Conservation (phyloP, 37 sponge, comb jelly and placozoan genomes). For the Dysidea cf. avara region DNA sequence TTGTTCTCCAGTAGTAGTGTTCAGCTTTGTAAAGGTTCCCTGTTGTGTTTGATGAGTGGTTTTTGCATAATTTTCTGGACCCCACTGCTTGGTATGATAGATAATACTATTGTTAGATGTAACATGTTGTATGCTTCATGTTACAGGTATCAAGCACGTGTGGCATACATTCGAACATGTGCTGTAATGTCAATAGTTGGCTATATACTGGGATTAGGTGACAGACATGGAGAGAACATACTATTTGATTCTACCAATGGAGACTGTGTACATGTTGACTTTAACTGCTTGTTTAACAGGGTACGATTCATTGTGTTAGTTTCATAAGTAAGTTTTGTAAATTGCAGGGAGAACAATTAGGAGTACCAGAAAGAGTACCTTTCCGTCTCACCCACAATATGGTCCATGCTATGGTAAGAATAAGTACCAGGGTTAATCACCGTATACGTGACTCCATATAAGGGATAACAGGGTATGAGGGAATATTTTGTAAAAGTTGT, state of each 20-base stretch:
- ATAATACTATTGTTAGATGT: neutral
- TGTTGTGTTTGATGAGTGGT: conserved; percentile 88
- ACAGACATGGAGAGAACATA: conserved; percentile 95
- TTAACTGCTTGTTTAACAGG: conserved; percentile 90
- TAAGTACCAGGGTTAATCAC: neutral
- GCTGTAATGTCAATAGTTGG: conserved; percentile 97
- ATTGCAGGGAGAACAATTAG: conserved; percentile 83
- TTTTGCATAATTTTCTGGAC: conserved; percentile 86
- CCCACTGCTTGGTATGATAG: conserved; percentile 80
- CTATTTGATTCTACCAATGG: conserved; percentile 90
- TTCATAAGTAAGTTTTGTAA: neutral
- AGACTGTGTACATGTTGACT: conserved; percentile 94
- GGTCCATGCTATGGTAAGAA: conserved; percentile 87
- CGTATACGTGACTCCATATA: neutral
- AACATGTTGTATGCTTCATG: neutral
- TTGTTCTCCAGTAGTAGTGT: neutral
- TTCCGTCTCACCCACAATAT: conserved; percentile 94
- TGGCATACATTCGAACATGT: conserved; percentile 74
- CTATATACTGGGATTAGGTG: conserved; percentile 89
- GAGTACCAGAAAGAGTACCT: conserved; percentile 92
- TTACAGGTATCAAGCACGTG: conserved; percentile 71
- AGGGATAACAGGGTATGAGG: conserved; percentile 84
- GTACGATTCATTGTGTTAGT: conserved; percentile 16
- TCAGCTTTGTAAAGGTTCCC: conserved; percentile 57
- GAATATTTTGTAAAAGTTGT: conserved; percentile 69